A percentile compares a stretch with the other conserved stretches of the same genome.
Conservation (phyloP, 2,113 vertebrate genomes). For the Tetrao urogallus region DNA sequence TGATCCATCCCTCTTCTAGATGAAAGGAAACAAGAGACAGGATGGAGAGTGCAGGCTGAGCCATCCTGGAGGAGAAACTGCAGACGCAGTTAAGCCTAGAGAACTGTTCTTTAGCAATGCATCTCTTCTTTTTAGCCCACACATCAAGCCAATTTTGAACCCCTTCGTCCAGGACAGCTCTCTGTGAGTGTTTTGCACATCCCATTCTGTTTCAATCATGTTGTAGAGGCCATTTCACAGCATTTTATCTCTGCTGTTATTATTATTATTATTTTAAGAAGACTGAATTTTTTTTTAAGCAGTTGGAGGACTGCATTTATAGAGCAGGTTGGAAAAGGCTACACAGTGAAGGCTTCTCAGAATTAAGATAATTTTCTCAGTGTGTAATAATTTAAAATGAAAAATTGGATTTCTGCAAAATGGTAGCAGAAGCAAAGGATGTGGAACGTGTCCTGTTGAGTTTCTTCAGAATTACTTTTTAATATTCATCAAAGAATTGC, state of each 20-base stretch:
- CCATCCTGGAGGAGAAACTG: not conserved
- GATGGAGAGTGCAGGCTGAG: not conserved
- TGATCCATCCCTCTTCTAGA: not conserved
- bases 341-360: not conserved
- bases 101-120: not conserved
- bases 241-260: not conserved
- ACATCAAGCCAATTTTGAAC: conserved; percentile 3
- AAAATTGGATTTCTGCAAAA: conserved; percentile 19
- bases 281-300: not conserved
- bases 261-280: not conserved
- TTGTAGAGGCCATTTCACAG: not conserved
- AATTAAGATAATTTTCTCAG: conserved; percentile 11
- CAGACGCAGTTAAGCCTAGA: not conserved
- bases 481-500: not conserved
- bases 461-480: not conserved
- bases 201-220: not conserved
- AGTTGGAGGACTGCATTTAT: not conserved
- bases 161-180: not conserved
- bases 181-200: not conserved
- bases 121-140: not conserved
- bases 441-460: not conserved
- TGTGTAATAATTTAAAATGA: conserved; percentile 1
- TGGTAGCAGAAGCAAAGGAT: not conserved
- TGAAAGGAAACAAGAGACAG: not conserved
- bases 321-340: not conserved